A percentile compares a stretch with the other conserved stretches of the same genome.
Evolutionary conservation across 2,113 vertebrate species (phyloP).

Genomic region (Coryphaenoides rupestris): DNA sequence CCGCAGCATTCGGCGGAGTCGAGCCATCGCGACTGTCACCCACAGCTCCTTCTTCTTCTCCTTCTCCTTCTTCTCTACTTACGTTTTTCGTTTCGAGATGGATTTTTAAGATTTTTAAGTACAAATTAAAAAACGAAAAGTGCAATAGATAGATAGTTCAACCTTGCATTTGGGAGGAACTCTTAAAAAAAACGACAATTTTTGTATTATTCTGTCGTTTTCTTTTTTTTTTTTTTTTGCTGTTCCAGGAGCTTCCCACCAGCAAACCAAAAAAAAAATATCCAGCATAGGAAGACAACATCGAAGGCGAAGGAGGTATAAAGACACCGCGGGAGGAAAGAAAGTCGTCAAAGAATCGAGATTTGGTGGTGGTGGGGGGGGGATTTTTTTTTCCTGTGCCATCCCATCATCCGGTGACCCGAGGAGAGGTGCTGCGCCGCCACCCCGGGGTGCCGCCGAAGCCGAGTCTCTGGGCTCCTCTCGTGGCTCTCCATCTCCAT

Average conservation of each 20-base stretch:
- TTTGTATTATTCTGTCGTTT: conserved; percentile 18
- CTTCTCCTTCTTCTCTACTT: conserved; percentile 50
- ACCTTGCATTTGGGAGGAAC: conserved; percentile 44
- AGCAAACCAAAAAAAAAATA: too few species aligned
- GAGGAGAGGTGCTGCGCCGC: too few species aligned
- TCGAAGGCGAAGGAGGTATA: conserved; percentile 31
- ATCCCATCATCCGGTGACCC: too few species aligned
- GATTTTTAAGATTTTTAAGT: conserved; percentile 52
- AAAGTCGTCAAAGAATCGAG: too few species aligned
- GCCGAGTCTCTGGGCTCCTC: too few species aligned
- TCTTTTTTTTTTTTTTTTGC: conserved; percentile 35
- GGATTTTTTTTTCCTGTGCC: too few species aligned
- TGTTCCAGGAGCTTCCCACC: conserved; percentile 49
- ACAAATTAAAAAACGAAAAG: conserved; percentile 52
- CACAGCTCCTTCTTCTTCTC: too few species aligned
- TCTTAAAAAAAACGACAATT: conserved; percentile 38
- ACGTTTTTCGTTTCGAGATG: conserved; percentile 55
- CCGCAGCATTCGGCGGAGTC: conserved; percentile 74
- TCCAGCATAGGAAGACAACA: conserved; percentile 20
- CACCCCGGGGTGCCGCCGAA: too few species aligned
- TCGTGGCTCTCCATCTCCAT: conserved; percentile 47
- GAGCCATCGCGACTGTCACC: conserved; percentile 65
- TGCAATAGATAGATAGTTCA: conserved; percentile 35
- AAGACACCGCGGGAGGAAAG: not conserved
- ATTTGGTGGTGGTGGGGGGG: too few species aligned